Base-by-base conservation (phyloP, 2,888 invertebrate species). In the Hedychridium roseum region DNA sequence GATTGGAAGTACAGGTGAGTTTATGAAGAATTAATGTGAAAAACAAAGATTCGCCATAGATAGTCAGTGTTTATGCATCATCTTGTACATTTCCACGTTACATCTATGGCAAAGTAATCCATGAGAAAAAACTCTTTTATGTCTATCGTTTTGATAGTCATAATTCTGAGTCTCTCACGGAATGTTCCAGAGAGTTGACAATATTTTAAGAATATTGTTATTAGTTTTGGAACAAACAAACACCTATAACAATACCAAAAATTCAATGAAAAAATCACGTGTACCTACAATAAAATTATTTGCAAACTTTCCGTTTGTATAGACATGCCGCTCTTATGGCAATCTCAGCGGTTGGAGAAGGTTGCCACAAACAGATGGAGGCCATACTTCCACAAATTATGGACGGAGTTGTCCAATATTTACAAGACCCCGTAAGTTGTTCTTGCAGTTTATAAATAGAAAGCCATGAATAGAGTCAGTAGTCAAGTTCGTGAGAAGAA, bases 291-390 rank as follows among this genome's bases (percentile, higher is more conserved):
- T n/a, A n/a, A n/a, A n/a, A 14, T 47, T 41, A 41, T 23, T 11
- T 41, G n/a, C 3, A 17, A 21, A 26, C 26, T 9, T 12, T 9
- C 23, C 9, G 31, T 40, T 21, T 45, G 64, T 68, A 12, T 63
- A 82, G 88, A n/a, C 94, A 98, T 80, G 98, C 98, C 30, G 99
- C 96, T 1, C 84, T 99, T 26, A 99, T 99, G 97, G 98, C 98
- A 0, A 90, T 99, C 35, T 98, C 97, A 3, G 95, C 97, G 0
- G 92, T 97, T 50, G 98, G 98, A 2, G 99, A 99, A 82, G 99
- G 99, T 15, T 99, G 98, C 76, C 95, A 96, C 76, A 94, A 96
- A 75, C 95, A 97, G 80, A 99, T 99, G 99, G 97, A 97, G 79
- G 84, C 86, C 41, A 89, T 97, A 84, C 84, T 99, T n/a, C 89